Conservation (phyloP, 2,888 invertebrate genomes). For the Subacronicta megacephala region DNA sequence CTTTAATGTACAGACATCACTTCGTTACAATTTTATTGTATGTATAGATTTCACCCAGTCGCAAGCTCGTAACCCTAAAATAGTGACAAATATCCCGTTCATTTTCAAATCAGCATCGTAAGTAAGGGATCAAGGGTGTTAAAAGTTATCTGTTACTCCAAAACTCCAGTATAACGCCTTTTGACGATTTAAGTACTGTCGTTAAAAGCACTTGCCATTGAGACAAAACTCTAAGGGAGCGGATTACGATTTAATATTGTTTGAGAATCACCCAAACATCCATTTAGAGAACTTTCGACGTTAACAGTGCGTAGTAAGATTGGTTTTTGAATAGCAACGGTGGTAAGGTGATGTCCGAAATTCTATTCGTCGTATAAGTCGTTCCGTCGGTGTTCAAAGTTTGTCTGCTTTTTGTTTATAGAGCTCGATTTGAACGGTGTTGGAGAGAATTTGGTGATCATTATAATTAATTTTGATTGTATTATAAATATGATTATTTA, state of each 20-base stretch:
- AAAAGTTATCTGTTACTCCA: slow-evolving; percentile 9
- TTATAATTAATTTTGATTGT: neutral
- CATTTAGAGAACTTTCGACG: neutral
- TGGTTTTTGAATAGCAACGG: slow-evolving; percentile 1
- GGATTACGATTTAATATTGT: slow-evolving; percentile 39
- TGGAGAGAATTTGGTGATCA: neutral
- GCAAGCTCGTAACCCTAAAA: too few species aligned
- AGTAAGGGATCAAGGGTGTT: slow-evolving; percentile 11
- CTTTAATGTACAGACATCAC: too few species aligned
- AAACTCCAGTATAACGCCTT: slow-evolving; percentile 15
- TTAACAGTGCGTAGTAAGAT: neutral
- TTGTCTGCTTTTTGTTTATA: neutral
- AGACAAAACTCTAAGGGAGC: slow-evolving; percentile 10
- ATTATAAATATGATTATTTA: too few species aligned
- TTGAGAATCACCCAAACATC: slow-evolving; percentile 5
- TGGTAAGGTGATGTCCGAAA: neutral
- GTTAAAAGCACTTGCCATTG: slow-evolving; percentile 33
- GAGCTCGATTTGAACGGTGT: neutral
- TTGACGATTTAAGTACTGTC: slow-evolving; percentile 35
- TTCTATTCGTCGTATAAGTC: slow-evolving; percentile 4
- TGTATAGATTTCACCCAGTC: too few species aligned
- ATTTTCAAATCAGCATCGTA: slow-evolving; percentile 4
- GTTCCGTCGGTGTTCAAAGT: slow-evolving; percentile 1
- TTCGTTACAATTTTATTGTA: too few species aligned
- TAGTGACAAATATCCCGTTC: slow-evolving; percentile 8